A percentile compares a stretch with the other conserved stretches of the same genome.
Evolutionary conservation across 2,797 vertebrate genomes (phyloP).

Genomic region (Sebastes hubbsi): DNA sequence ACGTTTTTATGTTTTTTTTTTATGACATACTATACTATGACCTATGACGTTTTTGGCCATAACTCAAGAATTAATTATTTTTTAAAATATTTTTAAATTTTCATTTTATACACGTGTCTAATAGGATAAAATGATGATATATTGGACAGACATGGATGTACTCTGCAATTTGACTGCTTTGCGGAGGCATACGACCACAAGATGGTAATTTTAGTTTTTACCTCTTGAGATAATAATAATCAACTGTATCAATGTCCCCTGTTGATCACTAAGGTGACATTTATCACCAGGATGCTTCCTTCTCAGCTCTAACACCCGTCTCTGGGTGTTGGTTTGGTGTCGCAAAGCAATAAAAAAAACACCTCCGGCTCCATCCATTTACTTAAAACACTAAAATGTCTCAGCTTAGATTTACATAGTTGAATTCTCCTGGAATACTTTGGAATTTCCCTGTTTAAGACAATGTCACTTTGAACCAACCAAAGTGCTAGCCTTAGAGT

Average conservation of each 20-base stretch:
- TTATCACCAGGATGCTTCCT: neutral
- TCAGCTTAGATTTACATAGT: neutral
- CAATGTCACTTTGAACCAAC: neutral
- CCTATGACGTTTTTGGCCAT: too few species aligned
- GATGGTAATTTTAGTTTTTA: too few species aligned
- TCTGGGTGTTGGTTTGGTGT: neutral
- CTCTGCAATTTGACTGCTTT: too few species aligned
- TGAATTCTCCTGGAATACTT: neutral
- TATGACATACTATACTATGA: too few species aligned
- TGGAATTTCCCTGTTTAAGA: neutral
- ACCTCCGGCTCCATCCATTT: neutral
- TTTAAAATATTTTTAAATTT: too few species aligned
- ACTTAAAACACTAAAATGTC: neutral
- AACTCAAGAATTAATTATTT: too few species aligned
- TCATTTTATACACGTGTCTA: fast-evolving
- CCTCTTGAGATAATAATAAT: neutral
- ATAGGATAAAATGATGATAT: too few species aligned
- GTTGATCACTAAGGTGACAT: neutral
- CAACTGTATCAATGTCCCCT: too few species aligned
- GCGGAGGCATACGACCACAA: too few species aligned
- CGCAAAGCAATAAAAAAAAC: neutral
- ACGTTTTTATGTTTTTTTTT: too few species aligned
- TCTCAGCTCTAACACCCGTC: neutral
- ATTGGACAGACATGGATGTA: too few species aligned
- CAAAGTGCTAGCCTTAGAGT: neutral